These are phyloP conservation scores for Ariopsis seemanni DNA, from an alignment of 2,113 vertebrate genomes.

Conservation along the genomic window DNA sequence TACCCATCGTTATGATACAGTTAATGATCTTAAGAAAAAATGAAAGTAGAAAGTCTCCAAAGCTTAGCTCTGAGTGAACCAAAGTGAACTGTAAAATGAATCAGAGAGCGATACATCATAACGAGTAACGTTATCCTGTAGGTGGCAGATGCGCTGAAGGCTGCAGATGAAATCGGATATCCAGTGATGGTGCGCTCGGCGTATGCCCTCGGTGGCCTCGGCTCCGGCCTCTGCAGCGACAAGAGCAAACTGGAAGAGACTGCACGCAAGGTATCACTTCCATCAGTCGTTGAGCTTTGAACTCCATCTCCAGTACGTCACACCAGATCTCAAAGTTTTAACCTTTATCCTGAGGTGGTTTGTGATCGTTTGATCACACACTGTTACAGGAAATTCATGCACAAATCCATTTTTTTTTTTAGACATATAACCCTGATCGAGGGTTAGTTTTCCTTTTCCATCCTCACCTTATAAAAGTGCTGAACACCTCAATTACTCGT, in stretches of 20 bases:
- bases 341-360: not conserved
- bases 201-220: conserved; percentile 90
- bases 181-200: conserved; percentile 95
- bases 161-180: conserved; percentile 87
- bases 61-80: not conserved
- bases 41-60: too few species aligned
- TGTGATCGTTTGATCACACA: too few species aligned
- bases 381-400: not conserved
- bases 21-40: too few species aligned
- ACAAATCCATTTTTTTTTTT: too few species aligned
- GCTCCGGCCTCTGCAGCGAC: conserved; percentile 86
- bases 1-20: too few species aligned
- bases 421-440: not conserved
- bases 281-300: not conserved
- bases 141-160: conserved; percentile 85
- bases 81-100: not conserved
- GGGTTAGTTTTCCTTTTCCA: not conserved
- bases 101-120: not conserved
- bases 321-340: too few species aligned
- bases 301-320: not conserved
- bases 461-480: not conserved
- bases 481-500: not conserved
- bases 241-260: conserved; percentile 82
- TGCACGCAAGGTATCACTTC: conserved; percentile 77
- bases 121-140: conserved; percentile 55